Conservation (phyloP, 1,140 invertebrate species). For the Philotrypesis tridentata region DNA sequence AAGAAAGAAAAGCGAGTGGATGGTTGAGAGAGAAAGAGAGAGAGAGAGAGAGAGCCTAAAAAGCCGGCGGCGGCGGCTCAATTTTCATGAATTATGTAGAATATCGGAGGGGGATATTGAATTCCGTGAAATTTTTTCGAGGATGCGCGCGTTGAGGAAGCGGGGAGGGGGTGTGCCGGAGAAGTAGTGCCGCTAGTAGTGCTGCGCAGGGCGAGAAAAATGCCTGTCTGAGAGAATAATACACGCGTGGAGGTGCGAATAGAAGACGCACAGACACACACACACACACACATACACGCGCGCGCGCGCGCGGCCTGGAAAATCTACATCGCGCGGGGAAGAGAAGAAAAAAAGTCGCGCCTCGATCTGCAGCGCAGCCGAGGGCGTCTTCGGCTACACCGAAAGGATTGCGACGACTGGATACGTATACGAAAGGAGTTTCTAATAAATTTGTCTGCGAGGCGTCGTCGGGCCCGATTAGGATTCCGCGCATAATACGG, state of each 20-base stretch:
- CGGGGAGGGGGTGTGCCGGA: no score
- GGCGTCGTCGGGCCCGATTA: no score
- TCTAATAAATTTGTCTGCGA: no score
- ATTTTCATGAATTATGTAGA: conserved; percentile 73
- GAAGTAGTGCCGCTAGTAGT: conserved; percentile 49
- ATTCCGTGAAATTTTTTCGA: conserved; percentile 68
- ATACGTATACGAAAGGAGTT: no score
- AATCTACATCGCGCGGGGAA: no score
- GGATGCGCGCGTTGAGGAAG: conserved; percentile 53
- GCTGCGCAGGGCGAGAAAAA: conserved; percentile 28
- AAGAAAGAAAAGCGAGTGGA: conserved; percentile 48
- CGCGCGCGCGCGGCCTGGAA: no score
- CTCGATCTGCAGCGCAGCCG: no score
- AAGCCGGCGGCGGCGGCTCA: conserved; percentile 59
- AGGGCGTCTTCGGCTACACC: background rate
- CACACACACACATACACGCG: no score
- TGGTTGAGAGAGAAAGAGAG: background rate
- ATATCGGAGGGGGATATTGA: conserved; percentile 67
- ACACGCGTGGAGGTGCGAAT: background rate
- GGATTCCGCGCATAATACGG: no score
- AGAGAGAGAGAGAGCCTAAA: conserved; percentile 55
- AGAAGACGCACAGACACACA: conserved; percentile 10
- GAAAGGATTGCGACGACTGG: no score
- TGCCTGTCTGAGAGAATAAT: conserved; percentile 1
- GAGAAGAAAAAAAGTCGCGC: background rate